These are phyloP conservation scores for Cynodonichthys magdalenae DNA, from an alignment of 2,797 vertebrate genomes.

Conservation along the genomic window DNA sequence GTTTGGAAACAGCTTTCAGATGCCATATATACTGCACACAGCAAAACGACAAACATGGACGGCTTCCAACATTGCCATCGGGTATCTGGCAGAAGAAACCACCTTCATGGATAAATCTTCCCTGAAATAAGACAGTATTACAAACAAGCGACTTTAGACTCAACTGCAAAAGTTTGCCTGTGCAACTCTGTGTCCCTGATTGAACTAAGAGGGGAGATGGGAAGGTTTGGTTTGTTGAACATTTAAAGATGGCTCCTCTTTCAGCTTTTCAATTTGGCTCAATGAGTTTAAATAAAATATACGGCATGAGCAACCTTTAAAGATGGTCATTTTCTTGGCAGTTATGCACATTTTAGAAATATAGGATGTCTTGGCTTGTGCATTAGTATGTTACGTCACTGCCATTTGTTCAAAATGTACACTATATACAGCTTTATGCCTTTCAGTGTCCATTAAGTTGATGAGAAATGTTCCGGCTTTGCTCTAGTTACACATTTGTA, in stretches of 20 bases:
- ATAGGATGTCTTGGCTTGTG: constrained; percentile 17
- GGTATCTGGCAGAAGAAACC: constrained; percentile 87
- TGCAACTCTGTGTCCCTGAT: constrained; percentile 58
- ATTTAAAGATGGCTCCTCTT: constrained; percentile 12
- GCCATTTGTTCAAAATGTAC: constrained; percentile 6
- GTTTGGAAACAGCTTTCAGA: constrained; percentile 82
- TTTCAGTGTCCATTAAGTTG: constrained; percentile 52
- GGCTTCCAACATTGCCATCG: constrained; percentile 86
- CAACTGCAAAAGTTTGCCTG: constrained; percentile 63
- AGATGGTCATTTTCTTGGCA: constrained; percentile 30
- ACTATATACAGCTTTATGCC: constrained; percentile 18
- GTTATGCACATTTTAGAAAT: constrained; percentile 8
- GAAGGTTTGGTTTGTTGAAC: constrained; percentile 5
- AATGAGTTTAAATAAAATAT: constrained; percentile 18
- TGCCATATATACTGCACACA: constrained; percentile 70
- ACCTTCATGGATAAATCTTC: constrained; percentile 71
- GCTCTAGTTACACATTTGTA: constrained; percentile 44
- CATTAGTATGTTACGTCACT: constrained; percentile 17
- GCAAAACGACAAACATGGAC: constrained; percentile 83
- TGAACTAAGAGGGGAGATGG: constrained; percentile 49
- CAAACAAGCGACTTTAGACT: constrained; percentile 69
- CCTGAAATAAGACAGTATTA: constrained; percentile 62
- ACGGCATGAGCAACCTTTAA: constrained; percentile 3
- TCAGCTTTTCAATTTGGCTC: neutral
- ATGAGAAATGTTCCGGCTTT: constrained; percentile 32